Percentiles rank a stretch among this genome's conserved stretches.
Evolutionary conservation across 1,140 invertebrate species (phyloP).

Genomic region (Chionoecetes opilio): DNA sequence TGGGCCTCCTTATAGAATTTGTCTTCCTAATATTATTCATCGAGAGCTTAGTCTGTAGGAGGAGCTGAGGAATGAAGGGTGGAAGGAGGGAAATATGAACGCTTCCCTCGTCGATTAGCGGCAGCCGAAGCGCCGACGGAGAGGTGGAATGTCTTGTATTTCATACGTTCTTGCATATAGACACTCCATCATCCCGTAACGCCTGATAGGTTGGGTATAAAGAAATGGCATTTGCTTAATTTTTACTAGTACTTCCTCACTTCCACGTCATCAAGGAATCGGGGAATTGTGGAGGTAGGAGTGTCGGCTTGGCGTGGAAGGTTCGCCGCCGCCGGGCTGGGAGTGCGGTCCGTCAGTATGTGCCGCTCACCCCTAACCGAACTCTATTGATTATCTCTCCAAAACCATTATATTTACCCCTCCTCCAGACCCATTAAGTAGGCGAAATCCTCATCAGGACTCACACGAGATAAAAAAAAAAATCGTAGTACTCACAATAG

Average conservation of each 20-base stretch:
- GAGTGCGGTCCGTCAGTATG: conserved; percentile 22
- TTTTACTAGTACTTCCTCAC: too few relatives aligned
- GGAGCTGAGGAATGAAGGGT: not conserved
- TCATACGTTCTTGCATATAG: too few relatives aligned
- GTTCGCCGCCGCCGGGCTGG: not conserved
- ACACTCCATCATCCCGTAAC: too few relatives aligned
- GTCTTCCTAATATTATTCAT: conserved; percentile 36
- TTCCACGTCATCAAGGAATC: too few relatives aligned
- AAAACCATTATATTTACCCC: conserved; percentile 20
- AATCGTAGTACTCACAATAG: not conserved
- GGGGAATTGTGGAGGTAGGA: not conserved
- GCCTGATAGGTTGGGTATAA: too few relatives aligned
- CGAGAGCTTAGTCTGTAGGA: not conserved
- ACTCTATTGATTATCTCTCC: conserved; percentile 19
- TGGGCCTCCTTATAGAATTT: conserved; percentile 36
- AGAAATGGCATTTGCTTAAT: too few relatives aligned
- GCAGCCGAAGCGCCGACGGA: not conserved
- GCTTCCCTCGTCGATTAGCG: not conserved
- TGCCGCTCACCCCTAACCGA: conserved; percentile 2
- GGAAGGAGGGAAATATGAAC: not conserved
- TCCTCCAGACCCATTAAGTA: not conserved
- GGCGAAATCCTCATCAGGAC: not conserved
- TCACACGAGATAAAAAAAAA: not conserved
- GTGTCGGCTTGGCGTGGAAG: not conserved
- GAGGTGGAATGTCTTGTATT: not conserved